phyloP scores from a whole-genome alignment of 2,888 invertebrate genomes.

The Acanthococcus lagerstroemiae region DNA sequence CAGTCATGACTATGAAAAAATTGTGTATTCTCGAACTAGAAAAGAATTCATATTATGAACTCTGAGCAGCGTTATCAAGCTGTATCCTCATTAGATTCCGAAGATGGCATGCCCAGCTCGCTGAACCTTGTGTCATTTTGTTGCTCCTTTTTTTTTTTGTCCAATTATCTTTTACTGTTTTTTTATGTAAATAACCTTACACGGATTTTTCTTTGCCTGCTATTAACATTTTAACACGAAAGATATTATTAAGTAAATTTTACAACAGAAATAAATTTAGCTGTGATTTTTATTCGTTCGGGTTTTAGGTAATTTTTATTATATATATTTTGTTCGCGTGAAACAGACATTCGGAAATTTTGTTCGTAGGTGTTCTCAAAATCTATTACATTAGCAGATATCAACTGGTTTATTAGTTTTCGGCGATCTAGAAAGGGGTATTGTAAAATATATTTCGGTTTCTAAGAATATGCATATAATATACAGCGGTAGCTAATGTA shows the following conservation, averaged over 20 bases:
- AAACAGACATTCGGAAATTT: too few species aligned
- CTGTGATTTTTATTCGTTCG: neutral
- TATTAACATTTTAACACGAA: constrained; percentile 19
- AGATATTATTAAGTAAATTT: constrained; percentile 16
- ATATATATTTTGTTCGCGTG: too few species aligned
- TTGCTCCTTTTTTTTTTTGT: neutral
- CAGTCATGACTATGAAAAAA: too few species aligned
- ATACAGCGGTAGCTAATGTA: too few species aligned
- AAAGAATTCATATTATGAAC: too few species aligned
- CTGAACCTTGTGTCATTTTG: neutral
- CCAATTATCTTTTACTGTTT: constrained; percentile 22
- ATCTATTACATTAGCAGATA: neutral
- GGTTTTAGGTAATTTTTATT: constrained; percentile 10
- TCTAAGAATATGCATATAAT: too few species aligned
- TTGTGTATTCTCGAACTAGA: too few species aligned
- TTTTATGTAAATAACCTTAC: constrained; percentile 15
- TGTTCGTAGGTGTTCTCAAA: too few species aligned
- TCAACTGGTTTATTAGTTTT: neutral
- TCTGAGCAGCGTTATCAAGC: too few species aligned
- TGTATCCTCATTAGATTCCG: too few species aligned
- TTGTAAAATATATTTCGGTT: neutral
- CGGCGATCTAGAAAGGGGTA: neutral
- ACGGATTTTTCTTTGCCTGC: neutral
- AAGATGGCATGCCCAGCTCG: too few species aligned
- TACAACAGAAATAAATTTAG: constrained; percentile 15